Evolutionary conservation across 1,140 invertebrate genomes (phyloP).

Genomic region (Tetranychus cinnabarinus): DNA sequence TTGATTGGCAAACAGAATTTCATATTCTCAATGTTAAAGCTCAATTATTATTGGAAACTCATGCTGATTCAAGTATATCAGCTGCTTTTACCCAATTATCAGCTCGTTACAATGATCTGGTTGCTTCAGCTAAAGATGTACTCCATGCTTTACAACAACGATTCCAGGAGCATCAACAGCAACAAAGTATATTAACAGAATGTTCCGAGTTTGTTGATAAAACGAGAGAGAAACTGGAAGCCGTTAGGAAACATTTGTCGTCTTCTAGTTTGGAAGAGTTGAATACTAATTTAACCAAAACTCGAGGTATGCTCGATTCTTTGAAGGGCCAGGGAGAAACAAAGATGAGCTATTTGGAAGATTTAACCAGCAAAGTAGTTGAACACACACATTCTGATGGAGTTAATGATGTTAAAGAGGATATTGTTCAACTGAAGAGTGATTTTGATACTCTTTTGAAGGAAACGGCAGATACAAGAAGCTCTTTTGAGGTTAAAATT

Average conservation of each 20-base stretch:
- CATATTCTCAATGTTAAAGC: conserved; percentile 75
- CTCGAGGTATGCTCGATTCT: conserved; percentile 56
- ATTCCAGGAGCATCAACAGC: conserved; percentile 39
- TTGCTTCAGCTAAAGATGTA: conserved; percentile 72
- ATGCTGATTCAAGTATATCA: conserved; percentile 71
- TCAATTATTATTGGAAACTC: conserved; percentile 65
- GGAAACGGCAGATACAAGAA: conserved; percentile 50
- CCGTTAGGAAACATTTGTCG: conserved; percentile 35
- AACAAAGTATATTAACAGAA: conserved; percentile 58
- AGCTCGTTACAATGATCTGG: conserved; percentile 74
- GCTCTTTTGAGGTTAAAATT: conserved; percentile 39
- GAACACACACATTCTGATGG: conserved; percentile 70
- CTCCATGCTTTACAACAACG: conserved; percentile 69
- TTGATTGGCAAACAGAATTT: conserved; percentile 76
- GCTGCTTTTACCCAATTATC: conserved; percentile 79
- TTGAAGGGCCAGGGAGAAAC: conserved; percentile 65
- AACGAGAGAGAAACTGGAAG: conserved; percentile 48
- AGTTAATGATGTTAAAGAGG: conserved; percentile 60
- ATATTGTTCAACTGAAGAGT: conserved; percentile 57
- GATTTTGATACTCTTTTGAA: conserved; percentile 61
- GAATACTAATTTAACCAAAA: conserved; percentile 51
- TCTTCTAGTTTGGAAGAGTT: conserved; percentile 51
- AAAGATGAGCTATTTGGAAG: conserved; percentile 55
- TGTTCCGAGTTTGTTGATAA: conserved; percentile 72
- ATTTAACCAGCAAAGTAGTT: conserved; percentile 70